Evolutionary conservation across 2,113 vertebrate species (phyloP), one percentile per base, ranked within the genome.

Genomic region (Xyliphius kryptos): DNA sequence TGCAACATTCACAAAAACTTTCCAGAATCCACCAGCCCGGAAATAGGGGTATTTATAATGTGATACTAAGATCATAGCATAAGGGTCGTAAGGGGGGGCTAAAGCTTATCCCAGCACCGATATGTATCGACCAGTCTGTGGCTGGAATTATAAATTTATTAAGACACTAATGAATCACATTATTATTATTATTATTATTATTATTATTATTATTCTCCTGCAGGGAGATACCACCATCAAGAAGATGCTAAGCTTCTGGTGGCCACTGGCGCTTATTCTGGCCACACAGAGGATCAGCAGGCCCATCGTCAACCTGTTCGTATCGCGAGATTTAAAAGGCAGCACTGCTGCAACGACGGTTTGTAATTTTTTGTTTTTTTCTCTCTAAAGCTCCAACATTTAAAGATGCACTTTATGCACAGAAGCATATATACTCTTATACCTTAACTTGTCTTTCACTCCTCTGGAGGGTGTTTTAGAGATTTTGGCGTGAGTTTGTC

Each of bases 211-310:
- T 32, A 3, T 32, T 6, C 26, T 32, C 26, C 70, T 79, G 1
- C 79, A 99, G 96, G 96, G 96, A 5, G 94, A 98, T 20, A 92
- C 92, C 56, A 97, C 94, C 1, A 82, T 99, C 80, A 91, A 84
- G 70, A 97, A 94, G 86, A 99, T 99, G 95, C 83, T 99, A 74
- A 91, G 86, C 66, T 99, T 99, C 83, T 98, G 95, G 95, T 98
- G 95, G 95, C 95, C 95, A 16, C 76, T 98, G 81, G 95, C 95
- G 0, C 89, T 98, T 61, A 97, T 97, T 77, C 72, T 98, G 76
- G 96, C 96, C 20, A 98, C 95, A 5, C 96, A 99, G 80, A 77
- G 95, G 49, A 98, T 99, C 81, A 98, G 96, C 32, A 82, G 96
- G 55, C 96, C 96, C 9, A 95, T 99, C 6, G 95, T 99, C 78